Percentiles rank a stretch among this genome's conserved stretches.
Conservation (phyloP, 2,797 vertebrate species). For the Anabas testudineus region DNA sequence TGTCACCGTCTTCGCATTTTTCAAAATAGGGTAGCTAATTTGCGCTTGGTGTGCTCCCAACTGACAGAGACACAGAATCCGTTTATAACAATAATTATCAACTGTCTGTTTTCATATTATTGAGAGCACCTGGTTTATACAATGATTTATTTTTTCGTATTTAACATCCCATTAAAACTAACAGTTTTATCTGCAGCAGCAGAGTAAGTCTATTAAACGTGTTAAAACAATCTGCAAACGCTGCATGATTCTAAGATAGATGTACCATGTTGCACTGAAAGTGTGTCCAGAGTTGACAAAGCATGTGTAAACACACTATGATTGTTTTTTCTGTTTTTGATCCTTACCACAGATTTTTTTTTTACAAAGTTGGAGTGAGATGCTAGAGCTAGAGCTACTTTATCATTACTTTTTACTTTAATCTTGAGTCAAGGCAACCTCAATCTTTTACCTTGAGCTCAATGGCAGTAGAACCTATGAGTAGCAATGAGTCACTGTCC, state of each 20-base stretch:
- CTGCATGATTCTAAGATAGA: slow-evolving; percentile 20
- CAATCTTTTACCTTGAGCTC: slow-evolving; percentile 88
- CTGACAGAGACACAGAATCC: not conserved
- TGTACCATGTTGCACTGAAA: not conserved
- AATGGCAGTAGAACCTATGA: slow-evolving; percentile 90
- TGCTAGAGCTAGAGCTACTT: not conserved
- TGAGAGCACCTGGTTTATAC: not conserved
- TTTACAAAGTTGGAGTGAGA: not conserved
- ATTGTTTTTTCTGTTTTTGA: not conserved
- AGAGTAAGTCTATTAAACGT: slow-evolving; percentile 17
- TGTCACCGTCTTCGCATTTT: not conserved
- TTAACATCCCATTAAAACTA: slow-evolving; percentile 25
- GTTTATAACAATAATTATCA: not conserved
- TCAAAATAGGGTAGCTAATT: not conserved
- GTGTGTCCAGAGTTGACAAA: slow-evolving; percentile 1
- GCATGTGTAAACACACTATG: slow-evolving; percentile 3
- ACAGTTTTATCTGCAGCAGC: slow-evolving; percentile 2
- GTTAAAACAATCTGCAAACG: slow-evolving; percentile 19
- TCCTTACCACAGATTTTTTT: not conserved
- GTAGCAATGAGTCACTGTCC: slow-evolving; percentile 93
- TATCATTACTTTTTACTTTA: not conserved
- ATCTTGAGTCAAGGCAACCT: too few species aligned
- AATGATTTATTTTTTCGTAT: slow-evolving; percentile 4
- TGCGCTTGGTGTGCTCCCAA: not conserved
- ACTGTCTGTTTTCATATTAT: slow-evolving; percentile 2